Conservation (phyloP, 2,113 vertebrate species). For the Forbesichthys papilliferus region DNA sequence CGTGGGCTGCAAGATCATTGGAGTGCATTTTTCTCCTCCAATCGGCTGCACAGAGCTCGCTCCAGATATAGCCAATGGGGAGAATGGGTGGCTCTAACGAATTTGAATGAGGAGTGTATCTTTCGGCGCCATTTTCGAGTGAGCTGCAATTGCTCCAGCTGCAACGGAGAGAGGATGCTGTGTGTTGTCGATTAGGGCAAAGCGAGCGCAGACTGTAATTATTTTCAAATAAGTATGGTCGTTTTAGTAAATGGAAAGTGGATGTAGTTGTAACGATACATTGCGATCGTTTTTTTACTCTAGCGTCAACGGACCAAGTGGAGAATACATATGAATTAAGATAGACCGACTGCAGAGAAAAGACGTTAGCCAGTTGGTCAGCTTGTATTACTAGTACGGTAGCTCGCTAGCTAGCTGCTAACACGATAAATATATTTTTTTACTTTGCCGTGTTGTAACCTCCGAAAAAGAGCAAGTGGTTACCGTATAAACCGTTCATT, state of each 20-base stretch:
- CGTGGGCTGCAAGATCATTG: constrained; percentile 80
- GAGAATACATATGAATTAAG: constrained; percentile 26
- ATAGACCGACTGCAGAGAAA: constrained; percentile 48
- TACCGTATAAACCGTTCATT: constrained; percentile 31
- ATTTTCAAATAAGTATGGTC: constrained; percentile 21
- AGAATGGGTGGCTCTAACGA: constrained; percentile 86
- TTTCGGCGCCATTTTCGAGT: constrained; percentile 99
- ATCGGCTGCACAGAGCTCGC: constrained; percentile 67
- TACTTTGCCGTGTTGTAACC: constrained; percentile 59
- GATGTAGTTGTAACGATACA: constrained; percentile 45
- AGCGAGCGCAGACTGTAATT: constrained; percentile 36
- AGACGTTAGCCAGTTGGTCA: constrained; percentile 69
- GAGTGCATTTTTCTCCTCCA: constrained; percentile 77
- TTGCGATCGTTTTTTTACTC: constrained; percentile 24
- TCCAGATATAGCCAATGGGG: constrained; percentile 78
- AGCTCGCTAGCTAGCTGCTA: constrained; percentile 63
- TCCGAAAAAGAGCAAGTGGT: constrained; percentile 10
- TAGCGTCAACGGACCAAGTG: not conserved
- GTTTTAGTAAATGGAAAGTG: constrained; percentile 10
- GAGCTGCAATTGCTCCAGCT: constrained; percentile 82
- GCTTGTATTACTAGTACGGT: constrained; percentile 43
- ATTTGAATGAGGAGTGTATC: constrained; percentile 96
- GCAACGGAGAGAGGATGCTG: constrained; percentile 73
- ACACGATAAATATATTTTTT: constrained; percentile 36
- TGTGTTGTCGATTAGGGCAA: constrained; percentile 44